phyloP scores from a whole-genome alignment of 2,888 invertebrate genomes.

The Geotrupes spiniger region DNA sequence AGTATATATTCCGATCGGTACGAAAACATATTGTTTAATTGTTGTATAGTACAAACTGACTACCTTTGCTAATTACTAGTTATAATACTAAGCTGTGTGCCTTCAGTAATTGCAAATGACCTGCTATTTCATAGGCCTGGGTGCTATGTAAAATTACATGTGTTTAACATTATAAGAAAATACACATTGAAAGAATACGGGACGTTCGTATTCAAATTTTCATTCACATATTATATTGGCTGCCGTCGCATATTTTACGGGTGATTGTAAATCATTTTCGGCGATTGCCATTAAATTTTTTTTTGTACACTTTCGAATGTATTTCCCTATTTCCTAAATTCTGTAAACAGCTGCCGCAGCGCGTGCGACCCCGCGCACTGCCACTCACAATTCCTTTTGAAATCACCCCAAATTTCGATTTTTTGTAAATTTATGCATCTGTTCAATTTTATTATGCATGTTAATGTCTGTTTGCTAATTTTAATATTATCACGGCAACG shows the following conservation, averaged over 20 bases:
- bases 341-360: conserved; percentile 48
- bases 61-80: conserved; percentile 54
- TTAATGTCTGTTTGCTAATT: background rate
- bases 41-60: conserved; percentile 52
- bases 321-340: conserved; percentile 48
- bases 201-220: conserved; percentile 39
- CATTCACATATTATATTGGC: conserved; percentile 9
- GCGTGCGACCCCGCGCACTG: conserved; percentile 31
- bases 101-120: conserved; percentile 75
- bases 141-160: conserved; percentile 49
- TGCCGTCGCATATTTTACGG: conserved; percentile 1
- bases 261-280: conserved; percentile 44
- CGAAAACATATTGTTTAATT: conserved; percentile 45
- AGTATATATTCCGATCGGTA: conserved; percentile 21
- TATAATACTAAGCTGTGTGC: conserved; percentile 68
- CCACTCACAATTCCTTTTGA: conserved; percentile 17
- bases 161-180: conserved; percentile 43
- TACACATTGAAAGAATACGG: conserved; percentile 26
- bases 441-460: conserved; percentile 31
- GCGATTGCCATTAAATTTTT: conserved; percentile 42
- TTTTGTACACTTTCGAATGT: conserved; percentile 39
- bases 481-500: no score
- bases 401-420: conserved; percentile 39
- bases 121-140: conserved; percentile 51
- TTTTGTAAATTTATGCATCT: conserved; percentile 46